Evolutionary conservation across 1,140 invertebrate species (phyloP).

Genomic region (Caenorhabditis latens): DNA sequence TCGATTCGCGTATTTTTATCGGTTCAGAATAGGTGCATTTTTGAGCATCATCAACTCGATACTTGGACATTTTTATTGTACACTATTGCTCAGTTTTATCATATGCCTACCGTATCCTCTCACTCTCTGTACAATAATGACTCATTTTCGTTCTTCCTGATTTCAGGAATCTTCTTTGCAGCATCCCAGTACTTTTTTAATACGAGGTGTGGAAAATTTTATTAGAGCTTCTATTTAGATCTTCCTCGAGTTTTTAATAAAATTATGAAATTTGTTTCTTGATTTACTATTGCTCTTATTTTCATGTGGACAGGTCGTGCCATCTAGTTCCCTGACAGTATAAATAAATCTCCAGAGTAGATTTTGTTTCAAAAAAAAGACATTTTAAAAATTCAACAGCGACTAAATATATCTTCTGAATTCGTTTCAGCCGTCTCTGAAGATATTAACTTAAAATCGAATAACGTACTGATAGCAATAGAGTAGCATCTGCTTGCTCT

Average conservation of each 20-base stretch:
- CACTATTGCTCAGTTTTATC: slow-evolving; percentile 29
- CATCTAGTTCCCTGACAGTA: too few species aligned
- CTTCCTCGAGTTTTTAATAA: slow-evolving; percentile 21
- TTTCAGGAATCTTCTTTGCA: not conserved
- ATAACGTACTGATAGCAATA: too few species aligned
- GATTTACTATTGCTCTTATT: too few species aligned
- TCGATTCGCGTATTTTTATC: not conserved
- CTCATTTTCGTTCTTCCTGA: not conserved
- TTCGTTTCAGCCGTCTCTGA: too few species aligned
- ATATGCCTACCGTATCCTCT: not conserved
- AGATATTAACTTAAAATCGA: too few species aligned
- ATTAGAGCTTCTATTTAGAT: slow-evolving; percentile 15
- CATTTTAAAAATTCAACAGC: too few species aligned
- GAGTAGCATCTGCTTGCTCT: not conserved
- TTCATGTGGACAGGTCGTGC: too few species aligned
- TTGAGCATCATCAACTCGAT: not conserved
- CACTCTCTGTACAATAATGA: not conserved
- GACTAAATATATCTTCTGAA: too few species aligned
- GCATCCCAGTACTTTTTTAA: slow-evolving; percentile 19
- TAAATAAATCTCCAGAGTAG: too few species aligned
- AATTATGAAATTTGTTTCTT: not conserved
- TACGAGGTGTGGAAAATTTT: not conserved
- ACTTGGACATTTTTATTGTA: slow-evolving; percentile 1
- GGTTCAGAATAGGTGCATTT: not conserved
- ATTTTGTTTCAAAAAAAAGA: too few species aligned